Evolutionary conservation across 2,888 invertebrate species (phyloP), one percentile per base, ranked within the genome.

Genomic region (Halocaridina rubra): DNA sequence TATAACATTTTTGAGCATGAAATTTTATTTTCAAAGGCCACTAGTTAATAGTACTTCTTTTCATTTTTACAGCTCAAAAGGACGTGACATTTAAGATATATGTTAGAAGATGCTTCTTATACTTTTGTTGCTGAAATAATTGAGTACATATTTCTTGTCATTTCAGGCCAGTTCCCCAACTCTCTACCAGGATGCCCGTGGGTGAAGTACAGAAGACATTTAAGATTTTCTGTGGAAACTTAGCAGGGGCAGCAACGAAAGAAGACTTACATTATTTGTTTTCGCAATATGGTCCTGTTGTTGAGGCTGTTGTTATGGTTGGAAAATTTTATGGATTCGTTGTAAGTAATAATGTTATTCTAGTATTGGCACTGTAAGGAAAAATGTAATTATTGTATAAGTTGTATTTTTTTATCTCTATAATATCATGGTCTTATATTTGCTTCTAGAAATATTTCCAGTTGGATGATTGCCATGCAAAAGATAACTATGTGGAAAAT

Each of bases 151-250:
- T n/a, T n/a, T n/a, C n/a, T n/a, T n/a, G n/a, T n/a, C n/a, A 3
- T 53, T 53, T 53, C 53, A 53, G 53, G 53, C 53, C 53, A 53
- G 53, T 53, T n/a, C 53, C 53, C 53, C 53, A 53, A 16, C 72
- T 22, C 57, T 76, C 39, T 71, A 72, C 7, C 77, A 85, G 85
- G 59, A 85, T 85, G 85, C 75, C 80, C 61, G 80, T 74, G 77
- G 86, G 81, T 16, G 79, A 76, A 46, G 81, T 81, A 30, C 86
- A 81, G 29, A 78, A 79, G 39, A 85, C 87, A 13, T 87, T 84
- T 75, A 87, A 87, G 77, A 87, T 87, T 69, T 87, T 81, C 64
- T 85, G 84, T 57, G 87, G 87, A 39, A 87, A 87, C 64, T 78
- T 87, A 24, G 81, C 87, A 33, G 78, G 85, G 27, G 71, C 67